Base-by-base conservation (phyloP, 2,888 invertebrate genomes). In the Spodoptera picta region DNA sequence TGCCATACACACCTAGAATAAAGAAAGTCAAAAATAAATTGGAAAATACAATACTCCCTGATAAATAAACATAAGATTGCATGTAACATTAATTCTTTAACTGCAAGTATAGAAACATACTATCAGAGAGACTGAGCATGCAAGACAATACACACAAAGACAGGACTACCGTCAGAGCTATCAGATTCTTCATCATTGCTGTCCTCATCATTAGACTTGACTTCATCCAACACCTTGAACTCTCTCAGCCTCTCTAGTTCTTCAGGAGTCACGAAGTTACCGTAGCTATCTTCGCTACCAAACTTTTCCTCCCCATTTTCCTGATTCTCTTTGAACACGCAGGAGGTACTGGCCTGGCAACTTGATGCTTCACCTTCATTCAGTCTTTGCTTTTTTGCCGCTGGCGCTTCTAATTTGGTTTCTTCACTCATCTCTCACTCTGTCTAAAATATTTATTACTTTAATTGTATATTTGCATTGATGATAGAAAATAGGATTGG, bases 151-250 rank as follows among this genome's bases (percentile, higher is more conserved):
- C 64, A 60, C 43, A 54, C 31, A 66, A 68, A 57, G 43, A 66
- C 58, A 66, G 51, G 65, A 74, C 68, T 90, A 92, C 91, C 92
- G 71, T 90, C 90, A 67, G 91, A 91, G 65, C 87, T 90, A 42
- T 93, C 90, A 0, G 90, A 87, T 2, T 87, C 88, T 6, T 90
- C 92, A 51, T 90, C 91, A 7, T 90, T 90, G 76, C 90, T 92
- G 66, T 93, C 92, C 48, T 91, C 92, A 57, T 94, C 93, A 24
- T 93, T 90, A 0, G 91, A 90, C 69, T 89, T 92, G 4, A 93
- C 91, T 76, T 95, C 95, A 64, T 95, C 95, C 56, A 95, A 76
- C 1, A 95, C 92, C 65, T 91, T 87, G 76, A 94, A 94, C 79
- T 95, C 92, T 52, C 87, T 82, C 4, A 95, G 79, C 56, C 85